Evolutionary conservation across 2,113 vertebrate genomes (phyloP).

Genomic region (Corynorhinus townsendii): DNA sequence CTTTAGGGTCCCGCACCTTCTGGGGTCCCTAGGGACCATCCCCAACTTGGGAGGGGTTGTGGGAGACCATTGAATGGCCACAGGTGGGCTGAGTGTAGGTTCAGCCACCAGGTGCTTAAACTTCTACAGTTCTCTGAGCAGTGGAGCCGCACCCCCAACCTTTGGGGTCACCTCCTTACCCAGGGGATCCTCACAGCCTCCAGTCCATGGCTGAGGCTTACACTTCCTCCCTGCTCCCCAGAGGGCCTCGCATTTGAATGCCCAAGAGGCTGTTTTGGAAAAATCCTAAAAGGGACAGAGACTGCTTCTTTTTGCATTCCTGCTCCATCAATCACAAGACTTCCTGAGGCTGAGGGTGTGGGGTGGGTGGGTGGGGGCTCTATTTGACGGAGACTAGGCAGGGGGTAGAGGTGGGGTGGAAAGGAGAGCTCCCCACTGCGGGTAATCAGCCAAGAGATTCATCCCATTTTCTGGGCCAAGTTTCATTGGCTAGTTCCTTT

Average conservation of each 20-base stretch:
- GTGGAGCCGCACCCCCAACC: background rate
- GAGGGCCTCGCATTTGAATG: background rate
- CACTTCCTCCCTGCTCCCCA: background rate
- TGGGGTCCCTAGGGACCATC: background rate
- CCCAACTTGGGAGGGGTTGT: background rate
- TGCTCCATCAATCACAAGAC: background rate
- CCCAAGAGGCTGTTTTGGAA: background rate
- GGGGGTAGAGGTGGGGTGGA: no score
- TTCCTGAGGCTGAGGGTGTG: background rate
- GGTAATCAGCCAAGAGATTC: background rate
- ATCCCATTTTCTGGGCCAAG: no score
- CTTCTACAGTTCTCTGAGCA: background rate
- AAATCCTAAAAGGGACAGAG: background rate
- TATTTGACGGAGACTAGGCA: background rate
- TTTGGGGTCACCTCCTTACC: background rate
- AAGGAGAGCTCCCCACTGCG: no score
- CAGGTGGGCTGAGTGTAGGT: background rate
- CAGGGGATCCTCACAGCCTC: background rate
- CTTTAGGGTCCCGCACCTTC: background rate
- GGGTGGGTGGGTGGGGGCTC: accelerated
- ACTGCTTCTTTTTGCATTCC: background rate
- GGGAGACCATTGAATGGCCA: background rate
- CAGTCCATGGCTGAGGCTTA: background rate
- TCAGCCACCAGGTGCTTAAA: background rate
- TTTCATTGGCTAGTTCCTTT: background rate